phyloP scores from a whole-genome alignment of 2,888 invertebrate species.

The Pristionchus arcanus region DNA sequence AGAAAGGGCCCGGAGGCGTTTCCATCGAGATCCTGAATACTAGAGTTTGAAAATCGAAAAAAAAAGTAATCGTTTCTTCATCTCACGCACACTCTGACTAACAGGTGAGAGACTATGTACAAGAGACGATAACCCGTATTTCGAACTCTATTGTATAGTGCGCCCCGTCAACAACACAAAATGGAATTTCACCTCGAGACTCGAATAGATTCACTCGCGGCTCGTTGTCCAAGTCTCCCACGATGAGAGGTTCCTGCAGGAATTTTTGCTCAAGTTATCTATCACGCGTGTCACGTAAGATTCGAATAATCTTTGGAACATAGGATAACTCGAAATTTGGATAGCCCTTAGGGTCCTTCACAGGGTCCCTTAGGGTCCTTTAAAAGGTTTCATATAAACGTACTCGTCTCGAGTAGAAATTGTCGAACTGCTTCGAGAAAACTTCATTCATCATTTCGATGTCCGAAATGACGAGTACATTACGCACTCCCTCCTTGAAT shows the following conservation, averaged over 20 bases:
- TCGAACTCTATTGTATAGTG: no score
- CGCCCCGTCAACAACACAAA: no score
- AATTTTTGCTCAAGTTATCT: background rate
- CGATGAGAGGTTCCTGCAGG: background rate
- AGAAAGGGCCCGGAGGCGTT: conserved; percentile 79
- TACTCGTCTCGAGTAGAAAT: conserved; percentile 74
- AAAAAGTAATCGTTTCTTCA: no score
- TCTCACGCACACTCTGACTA: no score
- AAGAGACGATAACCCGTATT: no score
- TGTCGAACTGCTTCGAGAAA: conserved; percentile 80
- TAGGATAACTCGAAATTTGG: no score
- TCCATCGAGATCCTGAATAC: conserved; percentile 6
- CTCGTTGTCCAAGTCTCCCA: background rate
- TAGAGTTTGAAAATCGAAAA: background rate
- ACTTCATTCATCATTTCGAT: conserved; percentile 79
- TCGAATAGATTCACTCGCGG: conserved; percentile 45
- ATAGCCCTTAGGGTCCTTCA: no score
- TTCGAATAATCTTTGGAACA: background rate
- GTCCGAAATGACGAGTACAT: conserved; percentile 79
- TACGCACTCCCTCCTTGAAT: conserved; percentile 58
- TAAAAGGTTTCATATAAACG: background rate
- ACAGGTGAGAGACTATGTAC: no score
- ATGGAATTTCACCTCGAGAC: background rate
- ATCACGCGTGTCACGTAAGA: no score
- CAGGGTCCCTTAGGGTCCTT: no score